A percentile compares a stretch with the other conserved stretches of the same genome.
Conservation (phyloP, 2,797 vertebrate genomes). For the Champsocephalus esox region DNA sequence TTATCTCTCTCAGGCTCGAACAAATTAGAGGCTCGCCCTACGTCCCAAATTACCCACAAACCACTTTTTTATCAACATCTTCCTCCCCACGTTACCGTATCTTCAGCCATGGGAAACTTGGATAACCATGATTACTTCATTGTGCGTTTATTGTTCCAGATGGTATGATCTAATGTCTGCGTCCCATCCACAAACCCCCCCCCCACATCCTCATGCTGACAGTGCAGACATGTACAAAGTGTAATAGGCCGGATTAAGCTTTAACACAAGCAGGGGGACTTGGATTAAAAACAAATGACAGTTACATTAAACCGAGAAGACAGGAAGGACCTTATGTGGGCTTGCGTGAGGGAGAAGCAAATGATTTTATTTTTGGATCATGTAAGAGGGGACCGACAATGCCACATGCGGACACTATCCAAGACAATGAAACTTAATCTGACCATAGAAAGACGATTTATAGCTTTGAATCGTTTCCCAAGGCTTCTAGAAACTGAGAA, state of each 20-base stretch:
- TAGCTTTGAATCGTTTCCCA: no score
- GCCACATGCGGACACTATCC: slow-evolving; percentile 24
- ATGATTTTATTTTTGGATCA: slow-evolving; percentile 64
- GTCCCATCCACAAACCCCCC: background rate
- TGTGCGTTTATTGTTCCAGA: slow-evolving; percentile 62
- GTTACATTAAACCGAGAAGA: slow-evolving; percentile 46
- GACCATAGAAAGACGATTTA: slow-evolving; percentile 9
- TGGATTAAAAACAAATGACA: slow-evolving; percentile 62
- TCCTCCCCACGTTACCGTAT: slow-evolving; percentile 21
- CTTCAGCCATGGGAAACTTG: slow-evolving; percentile 39
- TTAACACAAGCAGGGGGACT: slow-evolving; percentile 30
- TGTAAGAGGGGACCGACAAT: slow-evolving; percentile 46
- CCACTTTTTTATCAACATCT: slow-evolving; percentile 34
- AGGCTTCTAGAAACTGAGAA: no score
- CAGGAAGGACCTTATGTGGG: slow-evolving; percentile 38
- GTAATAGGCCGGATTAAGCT: slow-evolving; percentile 62
- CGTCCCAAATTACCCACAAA: slow-evolving; percentile 37
- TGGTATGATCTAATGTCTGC: slow-evolving; percentile 68
- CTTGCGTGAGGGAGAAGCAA: slow-evolving; percentile 30
- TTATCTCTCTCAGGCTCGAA: slow-evolving; percentile 12
- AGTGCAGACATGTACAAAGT: slow-evolving; percentile 45
- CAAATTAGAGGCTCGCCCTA: slow-evolving; percentile 26
- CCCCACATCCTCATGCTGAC: slow-evolving; percentile 59
- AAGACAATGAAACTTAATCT: slow-evolving; percentile 43
- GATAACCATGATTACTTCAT: slow-evolving; percentile 48